Percentiles rank a stretch among this genome's conserved stretches.
Evolutionary conservation across 2,113 vertebrate genomes (phyloP).

Genomic region (Taxidea taxus): DNA sequence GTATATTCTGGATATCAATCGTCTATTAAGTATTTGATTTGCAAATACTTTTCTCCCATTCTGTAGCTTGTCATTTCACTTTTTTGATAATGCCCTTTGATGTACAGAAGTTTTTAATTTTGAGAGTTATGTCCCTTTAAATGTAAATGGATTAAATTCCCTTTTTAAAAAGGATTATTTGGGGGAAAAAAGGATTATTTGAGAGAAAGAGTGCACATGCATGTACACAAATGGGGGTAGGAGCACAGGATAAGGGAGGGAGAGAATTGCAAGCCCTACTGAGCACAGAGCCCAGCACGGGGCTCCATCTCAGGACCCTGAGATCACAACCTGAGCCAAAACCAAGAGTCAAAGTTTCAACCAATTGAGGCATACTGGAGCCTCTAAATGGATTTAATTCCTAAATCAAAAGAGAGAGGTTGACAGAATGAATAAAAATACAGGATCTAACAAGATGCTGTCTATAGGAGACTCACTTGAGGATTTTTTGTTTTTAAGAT

Average conservation of each 20-base stretch:
- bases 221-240: not conserved
- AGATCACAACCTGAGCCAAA: not conserved
- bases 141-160: not conserved
- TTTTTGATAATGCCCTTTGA: not conserved
- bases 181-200: not conserved
- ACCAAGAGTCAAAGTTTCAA: not conserved
- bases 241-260: not conserved
- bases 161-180: not conserved
- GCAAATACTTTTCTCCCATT: not conserved
- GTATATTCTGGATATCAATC: not conserved
- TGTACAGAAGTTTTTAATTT: not conserved
- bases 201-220: not conserved
- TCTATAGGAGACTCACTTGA: not conserved
- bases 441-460: not conserved
- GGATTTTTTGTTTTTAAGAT: not conserved
- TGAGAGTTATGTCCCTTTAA: not conserved
- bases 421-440: not conserved
- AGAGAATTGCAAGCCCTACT: not conserved
- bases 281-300: rapidly evolving
- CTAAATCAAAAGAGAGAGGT: not conserved
- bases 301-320: not conserved
- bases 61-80: not conserved
- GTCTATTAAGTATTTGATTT: not conserved
- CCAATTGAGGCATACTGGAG: not conserved
- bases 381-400: not conserved